Conservation (phyloP, 2,797 vertebrate species). For the Antrozous pallidus region DNA sequence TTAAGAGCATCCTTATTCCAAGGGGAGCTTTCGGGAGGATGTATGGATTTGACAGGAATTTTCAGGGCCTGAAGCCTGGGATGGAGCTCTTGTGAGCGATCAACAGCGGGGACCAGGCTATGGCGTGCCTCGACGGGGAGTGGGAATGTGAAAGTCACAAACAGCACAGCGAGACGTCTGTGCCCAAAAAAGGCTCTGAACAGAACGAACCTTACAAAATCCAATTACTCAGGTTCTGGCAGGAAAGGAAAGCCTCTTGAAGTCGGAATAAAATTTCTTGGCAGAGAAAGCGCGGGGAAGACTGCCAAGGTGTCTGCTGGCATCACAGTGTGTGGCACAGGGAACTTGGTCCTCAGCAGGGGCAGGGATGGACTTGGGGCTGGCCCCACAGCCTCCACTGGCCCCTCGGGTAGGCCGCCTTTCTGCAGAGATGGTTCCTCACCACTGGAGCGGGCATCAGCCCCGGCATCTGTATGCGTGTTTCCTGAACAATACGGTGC, state of each 20-base stretch:
- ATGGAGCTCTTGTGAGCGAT: not conserved
- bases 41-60: not conserved
- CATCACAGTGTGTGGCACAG: fast-evolving
- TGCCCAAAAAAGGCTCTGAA: constrained; percentile 83
- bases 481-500: fast-evolving
- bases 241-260: constrained; percentile 72
- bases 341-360: fast-evolving
- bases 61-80: not conserved
- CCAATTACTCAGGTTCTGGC: constrained; percentile 71
- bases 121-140: not conserved
- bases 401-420: fast-evolving
- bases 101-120: not conserved
- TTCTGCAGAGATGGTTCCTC: not conserved
- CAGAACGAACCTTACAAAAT: constrained; percentile 74
- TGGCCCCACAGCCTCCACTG: fast-evolving
- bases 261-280: constrained; percentile 78
- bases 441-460: not conserved
- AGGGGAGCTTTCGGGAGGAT: not conserved
- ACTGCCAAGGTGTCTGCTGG: constrained; percentile 67
- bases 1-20: not conserved
- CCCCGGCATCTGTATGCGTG: fast-evolving
- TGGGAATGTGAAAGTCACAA: not conserved
- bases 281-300: constrained; percentile 68
- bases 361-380: not conserved
- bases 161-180: constrained; percentile 67